Percentiles rank a stretch among this genome's conserved stretches.
phyloP scores from a whole-genome alignment of 2,888 invertebrate genomes.

The Scaptomyza tumidula region DNA sequence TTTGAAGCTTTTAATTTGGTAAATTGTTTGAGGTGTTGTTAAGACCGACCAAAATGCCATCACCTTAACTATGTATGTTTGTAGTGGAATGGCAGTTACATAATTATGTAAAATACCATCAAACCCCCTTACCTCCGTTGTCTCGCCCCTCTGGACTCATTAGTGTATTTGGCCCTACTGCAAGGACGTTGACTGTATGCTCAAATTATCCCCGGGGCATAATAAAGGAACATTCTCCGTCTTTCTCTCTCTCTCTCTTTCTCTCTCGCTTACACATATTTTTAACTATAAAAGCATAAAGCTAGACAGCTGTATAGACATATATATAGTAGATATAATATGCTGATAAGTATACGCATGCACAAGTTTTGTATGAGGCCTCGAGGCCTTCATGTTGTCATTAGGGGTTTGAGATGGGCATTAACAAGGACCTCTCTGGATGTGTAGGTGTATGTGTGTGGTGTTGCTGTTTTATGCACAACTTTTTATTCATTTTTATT shows the following conservation, averaged over 20 bases:
- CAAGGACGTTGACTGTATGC: constrained; percentile 33
- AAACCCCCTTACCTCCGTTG: background rate
- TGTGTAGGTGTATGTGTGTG: background rate
- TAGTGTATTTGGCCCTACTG: constrained; percentile 35
- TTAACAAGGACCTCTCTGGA: constrained; percentile 7
- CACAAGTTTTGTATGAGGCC: constrained; percentile 56
- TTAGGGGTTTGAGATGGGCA: constrained; percentile 38
- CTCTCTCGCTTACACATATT: constrained; percentile 21
- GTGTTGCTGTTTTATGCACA: constrained; percentile 48
- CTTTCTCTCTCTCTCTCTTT: background rate
- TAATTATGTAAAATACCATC: constrained; percentile 26
- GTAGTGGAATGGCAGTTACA: constrained; percentile 10
- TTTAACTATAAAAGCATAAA: constrained; percentile 40
- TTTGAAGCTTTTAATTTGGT: constrained; percentile 59
- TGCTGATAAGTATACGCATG: constrained; percentile 20
- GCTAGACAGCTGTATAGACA: constrained; percentile 23
- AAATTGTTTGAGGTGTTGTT: constrained; percentile 47
- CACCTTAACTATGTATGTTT: constrained; percentile 14
- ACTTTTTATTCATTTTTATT: constrained; percentile 26
- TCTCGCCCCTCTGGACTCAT: constrained; percentile 52
- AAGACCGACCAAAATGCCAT: constrained; percentile 17
- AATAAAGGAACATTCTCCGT: constrained; percentile 25
- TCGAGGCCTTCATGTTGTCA: constrained; percentile 64
- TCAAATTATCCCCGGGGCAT: constrained; percentile 58
- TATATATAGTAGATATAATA: background rate